Evolutionary conservation across 2,797 vertebrate species (phyloP).

Genomic region (Xiphorhynchus erythropygius): DNA sequence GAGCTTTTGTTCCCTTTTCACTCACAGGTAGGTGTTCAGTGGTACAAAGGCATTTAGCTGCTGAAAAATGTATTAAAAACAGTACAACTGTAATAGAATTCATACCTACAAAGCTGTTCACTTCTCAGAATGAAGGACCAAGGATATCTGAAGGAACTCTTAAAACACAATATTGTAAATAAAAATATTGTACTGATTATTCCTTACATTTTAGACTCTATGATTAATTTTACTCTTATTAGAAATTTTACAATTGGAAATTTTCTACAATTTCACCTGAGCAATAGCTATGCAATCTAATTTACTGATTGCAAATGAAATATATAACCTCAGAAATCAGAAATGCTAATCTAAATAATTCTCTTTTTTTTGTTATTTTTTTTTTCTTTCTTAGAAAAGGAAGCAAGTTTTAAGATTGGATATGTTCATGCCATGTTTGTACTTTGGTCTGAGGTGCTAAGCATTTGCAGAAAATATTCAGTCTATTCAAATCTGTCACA

Average conservation of each 20-base stretch:
- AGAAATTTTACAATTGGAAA: neutral
- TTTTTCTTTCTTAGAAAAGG: neutral
- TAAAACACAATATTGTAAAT: neutral
- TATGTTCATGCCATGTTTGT: neutral
- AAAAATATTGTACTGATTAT: neutral
- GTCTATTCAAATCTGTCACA: neutral
- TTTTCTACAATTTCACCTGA: neutral
- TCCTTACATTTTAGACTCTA: neutral
- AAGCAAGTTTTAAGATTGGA: neutral
- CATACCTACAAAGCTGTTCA: conserved; percentile 50
- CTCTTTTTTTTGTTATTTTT: neutral
- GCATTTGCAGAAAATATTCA: neutral
- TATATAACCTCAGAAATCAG: neutral
- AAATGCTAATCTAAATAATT: neutral
- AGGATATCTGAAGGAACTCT: conserved; percentile 2
- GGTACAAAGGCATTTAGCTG: conserved; percentile 59
- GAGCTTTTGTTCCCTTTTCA: conserved; percentile 76
- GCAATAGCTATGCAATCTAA: neutral
- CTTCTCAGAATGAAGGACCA: conserved; percentile 33
- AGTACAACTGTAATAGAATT: conserved; percentile 60
- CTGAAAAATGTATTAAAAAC: conserved; percentile 70
- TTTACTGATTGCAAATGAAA: neutral
- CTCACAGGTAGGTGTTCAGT: conserved; percentile 71
- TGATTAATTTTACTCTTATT: neutral
- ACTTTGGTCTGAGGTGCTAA: neutral